These are phyloP conservation scores for Hyperoplus immaculatus DNA, from an alignment of 2,797 vertebrate species.

Conservation along the genomic window DNA sequence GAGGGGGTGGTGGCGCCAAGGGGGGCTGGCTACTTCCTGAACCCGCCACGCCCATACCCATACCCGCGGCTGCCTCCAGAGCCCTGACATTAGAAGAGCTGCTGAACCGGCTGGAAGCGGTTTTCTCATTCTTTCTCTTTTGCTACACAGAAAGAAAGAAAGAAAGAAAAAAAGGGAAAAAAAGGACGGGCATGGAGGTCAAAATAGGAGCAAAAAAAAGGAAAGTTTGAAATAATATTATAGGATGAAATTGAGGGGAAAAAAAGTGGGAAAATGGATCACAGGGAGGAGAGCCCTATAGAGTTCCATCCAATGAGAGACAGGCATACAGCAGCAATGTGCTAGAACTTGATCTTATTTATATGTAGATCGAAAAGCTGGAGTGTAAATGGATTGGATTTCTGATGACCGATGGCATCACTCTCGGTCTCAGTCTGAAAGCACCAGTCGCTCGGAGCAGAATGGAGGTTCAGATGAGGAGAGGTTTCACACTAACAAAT, in stretches of 20 bases:
- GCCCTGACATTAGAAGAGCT: constrained; percentile 97
- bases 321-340: constrained; percentile 52
- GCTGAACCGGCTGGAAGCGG: constrained; percentile 96
- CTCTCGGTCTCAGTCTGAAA: constrained; percentile 56
- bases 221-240: constrained; percentile 70
- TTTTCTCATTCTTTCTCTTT: constrained; percentile 99
- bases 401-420: constrained; percentile 56
- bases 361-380: constrained; percentile 31
- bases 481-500: constrained; percentile 81
- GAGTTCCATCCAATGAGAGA: constrained; percentile 51
- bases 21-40: constrained; percentile 71
- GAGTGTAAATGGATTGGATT: constrained; percentile 60
- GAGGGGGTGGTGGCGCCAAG: constrained; percentile 66
- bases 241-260: constrained; percentile 41
- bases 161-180: constrained; percentile 60
- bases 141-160: constrained; percentile 90
- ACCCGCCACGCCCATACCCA: constrained; percentile 74
- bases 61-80: constrained; percentile 88
- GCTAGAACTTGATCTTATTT: constrained; percentile 51
- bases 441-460: constrained; percentile 68
- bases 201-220: constrained; percentile 64
- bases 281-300: constrained; percentile 53
- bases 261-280: constrained; percentile 43
- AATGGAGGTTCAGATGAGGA: constrained; percentile 74
- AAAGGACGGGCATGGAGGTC: constrained; percentile 69